phyloP scores from a whole-genome alignment of 2,888 invertebrate species.

The Amitus sp. region DNA sequence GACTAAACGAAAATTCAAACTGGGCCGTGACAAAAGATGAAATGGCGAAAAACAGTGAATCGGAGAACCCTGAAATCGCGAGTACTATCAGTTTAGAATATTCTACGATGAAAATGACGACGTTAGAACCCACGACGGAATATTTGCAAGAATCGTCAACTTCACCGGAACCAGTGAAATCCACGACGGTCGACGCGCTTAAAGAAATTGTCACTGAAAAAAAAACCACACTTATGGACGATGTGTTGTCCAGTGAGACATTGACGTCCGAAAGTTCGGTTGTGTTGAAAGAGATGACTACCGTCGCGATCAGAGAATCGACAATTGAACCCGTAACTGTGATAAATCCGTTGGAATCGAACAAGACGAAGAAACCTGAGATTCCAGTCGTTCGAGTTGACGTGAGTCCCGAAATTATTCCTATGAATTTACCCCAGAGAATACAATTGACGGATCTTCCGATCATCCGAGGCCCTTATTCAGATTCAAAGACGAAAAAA shows the following conservation, averaged over 20 bases:
- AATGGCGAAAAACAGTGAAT: constrained; percentile 3
- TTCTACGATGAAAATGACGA: constrained; percentile 3
- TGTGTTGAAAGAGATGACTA: background rate
- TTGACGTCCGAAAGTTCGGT: constrained; percentile 12
- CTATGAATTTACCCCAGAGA: constrained; percentile 32
- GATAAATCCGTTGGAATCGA: background rate
- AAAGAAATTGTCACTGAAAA: constrained; percentile 9
- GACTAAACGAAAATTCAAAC: constrained; percentile 11
- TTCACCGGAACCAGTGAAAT: background rate
- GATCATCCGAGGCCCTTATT: no score
- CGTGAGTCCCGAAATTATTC: constrained; percentile 34
- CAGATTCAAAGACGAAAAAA: background rate
- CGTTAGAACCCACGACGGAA: constrained; percentile 9
- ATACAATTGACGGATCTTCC: constrained; percentile 39
- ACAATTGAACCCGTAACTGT: constrained; percentile 11
- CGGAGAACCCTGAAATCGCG: constrained; percentile 1
- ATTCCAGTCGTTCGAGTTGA: constrained; percentile 38
- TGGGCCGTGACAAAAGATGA: background rate
- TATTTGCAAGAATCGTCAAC: background rate
- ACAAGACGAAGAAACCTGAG: constrained; percentile 38
- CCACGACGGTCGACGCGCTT: background rate
- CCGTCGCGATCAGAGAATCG: background rate
- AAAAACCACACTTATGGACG: background rate
- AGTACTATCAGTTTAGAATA: background rate
- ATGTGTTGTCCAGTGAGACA: constrained; percentile 1